Base-by-base conservation (phyloP, 2,888 invertebrate species). In the Ceramica pisi region DNA sequence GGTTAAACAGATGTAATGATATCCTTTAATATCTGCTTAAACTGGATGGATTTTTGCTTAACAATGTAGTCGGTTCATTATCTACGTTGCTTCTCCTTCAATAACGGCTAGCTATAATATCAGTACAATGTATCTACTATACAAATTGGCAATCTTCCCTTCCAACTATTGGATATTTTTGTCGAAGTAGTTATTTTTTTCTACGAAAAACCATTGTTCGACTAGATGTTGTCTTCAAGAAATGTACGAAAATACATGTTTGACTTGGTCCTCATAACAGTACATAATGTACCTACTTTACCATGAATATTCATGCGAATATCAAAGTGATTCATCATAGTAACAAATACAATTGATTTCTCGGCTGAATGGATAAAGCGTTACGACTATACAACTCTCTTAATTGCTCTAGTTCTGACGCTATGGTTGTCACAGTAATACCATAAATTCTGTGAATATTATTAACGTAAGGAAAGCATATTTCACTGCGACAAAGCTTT, bases 1-100 rank as follows among this genome's bases (percentile, higher is more conserved):
- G 78, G 86, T 82, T 83, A 84, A 84, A 83, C 78, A 83, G 69
- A 85, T 84, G 83, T 81, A 83, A 80, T 65, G 57, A 53, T 63
- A 71, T 64, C 71, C 57, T 72, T 38, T 48, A 70, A 70, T 53
- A 66, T 64, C 61, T 68, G 41, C 31, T 71, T 71, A 60, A 72
- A 72, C 55, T 61, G 48, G 50, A 26, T 66, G 23, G 9, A 23
- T 6, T 68, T 57, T 35, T 14, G 23, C 26, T 63, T 64, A 62
- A 82, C 51, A 64, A 66, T 67, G 51, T 62, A 59, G 23, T 56
- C 31, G 26, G 46, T 56, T 78, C 44, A 55, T 74, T 44, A 26
- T 51, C 41, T 14, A 0, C 12, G 57, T 69, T 38, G 26, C 21
- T 68, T 50, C 44, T 50, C 4, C 19, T 26, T 44, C 44, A 50